Evolutionary conservation across 1,140 invertebrate species (phyloP).

Genomic region (Neoseiulus cucumeris): DNA sequence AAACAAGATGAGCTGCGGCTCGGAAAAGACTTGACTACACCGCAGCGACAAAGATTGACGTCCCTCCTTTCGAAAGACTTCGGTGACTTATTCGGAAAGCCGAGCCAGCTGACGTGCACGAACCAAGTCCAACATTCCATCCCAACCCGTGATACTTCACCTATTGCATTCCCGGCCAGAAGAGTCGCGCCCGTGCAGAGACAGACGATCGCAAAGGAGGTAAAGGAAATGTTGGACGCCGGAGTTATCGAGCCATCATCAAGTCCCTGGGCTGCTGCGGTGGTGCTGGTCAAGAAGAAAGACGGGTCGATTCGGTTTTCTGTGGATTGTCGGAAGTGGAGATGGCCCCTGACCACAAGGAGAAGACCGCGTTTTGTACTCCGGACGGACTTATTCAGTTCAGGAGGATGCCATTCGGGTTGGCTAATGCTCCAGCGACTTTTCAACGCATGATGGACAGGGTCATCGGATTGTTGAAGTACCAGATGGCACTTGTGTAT

Average conservation of each 20-base stretch:
- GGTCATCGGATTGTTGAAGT: conserved; percentile 21
- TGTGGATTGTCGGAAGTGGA: conserved; percentile 31
- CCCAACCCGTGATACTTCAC: not conserved
- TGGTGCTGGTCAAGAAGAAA: conserved; percentile 34
- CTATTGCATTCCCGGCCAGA: conserved; percentile 13
- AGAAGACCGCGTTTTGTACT: conserved; percentile 31
- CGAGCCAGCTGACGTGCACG: too few species aligned
- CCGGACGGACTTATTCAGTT: conserved; percentile 26
- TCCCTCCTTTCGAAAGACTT: too few species aligned
- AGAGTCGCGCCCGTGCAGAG: conserved; percentile 10
- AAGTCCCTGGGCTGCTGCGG: conserved; percentile 29
- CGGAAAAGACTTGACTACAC: too few species aligned
- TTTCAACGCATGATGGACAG: conserved; percentile 28
- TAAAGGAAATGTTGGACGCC: conserved; percentile 16
- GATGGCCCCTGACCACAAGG: conserved; percentile 23
- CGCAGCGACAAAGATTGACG: too few species aligned
- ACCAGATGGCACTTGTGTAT: conserved; percentile 18
- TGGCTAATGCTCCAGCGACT: conserved; percentile 26
- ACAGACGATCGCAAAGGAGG: conserved; percentile 15
- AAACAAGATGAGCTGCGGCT: too few species aligned
- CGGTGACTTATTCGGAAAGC: too few species aligned
- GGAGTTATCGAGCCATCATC: conserved; percentile 21
- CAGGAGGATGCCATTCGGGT: conserved; percentile 28
- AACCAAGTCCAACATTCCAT: too few species aligned
- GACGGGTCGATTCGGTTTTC: conserved; percentile 30